Evolutionary conservation across 2,797 vertebrate genomes (phyloP).

Genomic region (Remorina albescens): DNA sequence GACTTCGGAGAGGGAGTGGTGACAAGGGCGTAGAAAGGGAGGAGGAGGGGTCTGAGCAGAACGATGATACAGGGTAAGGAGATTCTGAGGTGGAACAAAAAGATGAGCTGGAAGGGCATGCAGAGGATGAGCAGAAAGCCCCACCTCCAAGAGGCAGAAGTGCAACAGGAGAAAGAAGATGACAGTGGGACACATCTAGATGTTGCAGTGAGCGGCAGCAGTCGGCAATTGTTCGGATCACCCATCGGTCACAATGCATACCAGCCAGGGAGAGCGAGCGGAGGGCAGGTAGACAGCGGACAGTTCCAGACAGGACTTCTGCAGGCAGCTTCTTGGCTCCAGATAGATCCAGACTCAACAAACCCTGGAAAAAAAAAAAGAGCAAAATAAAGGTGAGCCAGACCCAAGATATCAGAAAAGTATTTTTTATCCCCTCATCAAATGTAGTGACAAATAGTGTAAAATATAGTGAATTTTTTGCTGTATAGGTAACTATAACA

Average conservation of each 20-base stretch:
- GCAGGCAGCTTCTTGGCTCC: constrained; percentile 76
- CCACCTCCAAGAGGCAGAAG: constrained; percentile 81
- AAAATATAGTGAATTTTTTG: no score
- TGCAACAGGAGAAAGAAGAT: constrained; percentile 74
- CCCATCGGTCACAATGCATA: constrained; percentile 80
- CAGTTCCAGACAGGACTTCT: constrained; percentile 77
- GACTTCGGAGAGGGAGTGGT: constrained; percentile 65
- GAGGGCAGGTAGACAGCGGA: constrained; percentile 77
- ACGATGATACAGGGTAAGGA: background rate
- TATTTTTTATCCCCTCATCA: background rate
- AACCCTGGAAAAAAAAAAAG: constrained; percentile 39
- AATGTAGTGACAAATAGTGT: background rate
- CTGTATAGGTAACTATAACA: background rate
- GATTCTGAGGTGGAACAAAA: background rate
- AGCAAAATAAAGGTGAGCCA: background rate
- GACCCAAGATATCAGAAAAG: background rate
- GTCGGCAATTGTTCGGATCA: constrained; percentile 76
- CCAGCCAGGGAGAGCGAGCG: constrained; percentile 83
- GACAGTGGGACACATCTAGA: constrained; percentile 86
- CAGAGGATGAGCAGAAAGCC: background rate
- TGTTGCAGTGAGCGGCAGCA: constrained; percentile 81
- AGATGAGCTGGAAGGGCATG: constrained; percentile 32
- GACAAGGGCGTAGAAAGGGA: constrained; percentile 17
- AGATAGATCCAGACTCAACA: constrained; percentile 71
- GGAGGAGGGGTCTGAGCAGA: constrained; percentile 19